These are phyloP conservation scores for Anas bahamensis DNA, from an alignment of 2,797 vertebrate genomes.

Conservation along the genomic window DNA sequence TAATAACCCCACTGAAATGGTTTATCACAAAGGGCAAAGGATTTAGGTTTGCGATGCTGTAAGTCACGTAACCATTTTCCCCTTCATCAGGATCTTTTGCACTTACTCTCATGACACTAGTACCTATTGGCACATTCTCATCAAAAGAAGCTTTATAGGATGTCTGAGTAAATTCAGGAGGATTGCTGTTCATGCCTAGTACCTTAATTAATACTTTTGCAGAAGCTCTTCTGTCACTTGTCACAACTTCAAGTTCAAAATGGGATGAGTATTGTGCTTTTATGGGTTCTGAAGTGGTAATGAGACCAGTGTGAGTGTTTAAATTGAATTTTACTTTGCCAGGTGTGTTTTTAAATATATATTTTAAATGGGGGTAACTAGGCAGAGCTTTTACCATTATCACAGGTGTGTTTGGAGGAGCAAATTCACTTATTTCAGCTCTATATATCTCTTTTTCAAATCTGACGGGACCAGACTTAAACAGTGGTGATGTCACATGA, in stretches of 20 bases:
- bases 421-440: conserved; percentile 94
- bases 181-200: conserved; percentile 90
- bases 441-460: conserved; percentile 92
- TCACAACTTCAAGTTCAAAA: conserved; percentile 91
- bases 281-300: conserved; percentile 88
- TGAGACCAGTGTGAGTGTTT: conserved; percentile 92
- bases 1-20: conserved; percentile 93
- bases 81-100: conserved; percentile 92
- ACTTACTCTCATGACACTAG: conserved; percentile 87
- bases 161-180: conserved; percentile 92
- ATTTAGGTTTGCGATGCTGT: conserved; percentile 91
- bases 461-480: conserved; percentile 87
- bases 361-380: conserved; percentile 88
- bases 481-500: conserved; percentile 88
- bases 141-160: conserved; percentile 93
- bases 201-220: conserved; percentile 91
- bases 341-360: conserved; percentile 86
- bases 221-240: conserved; percentile 87
- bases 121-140: conserved; percentile 90
- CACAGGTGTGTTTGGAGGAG: conserved; percentile 92
- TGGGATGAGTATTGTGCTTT: conserved; percentile 83
- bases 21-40: conserved; percentile 93
- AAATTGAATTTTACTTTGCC: conserved; percentile 87
- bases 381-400: conserved; percentile 90
- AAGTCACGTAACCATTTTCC: conserved; percentile 97